Evolutionary conservation across 2,113 vertebrate genomes (phyloP).

Genomic region (Phylloscopus trochilus): DNA sequence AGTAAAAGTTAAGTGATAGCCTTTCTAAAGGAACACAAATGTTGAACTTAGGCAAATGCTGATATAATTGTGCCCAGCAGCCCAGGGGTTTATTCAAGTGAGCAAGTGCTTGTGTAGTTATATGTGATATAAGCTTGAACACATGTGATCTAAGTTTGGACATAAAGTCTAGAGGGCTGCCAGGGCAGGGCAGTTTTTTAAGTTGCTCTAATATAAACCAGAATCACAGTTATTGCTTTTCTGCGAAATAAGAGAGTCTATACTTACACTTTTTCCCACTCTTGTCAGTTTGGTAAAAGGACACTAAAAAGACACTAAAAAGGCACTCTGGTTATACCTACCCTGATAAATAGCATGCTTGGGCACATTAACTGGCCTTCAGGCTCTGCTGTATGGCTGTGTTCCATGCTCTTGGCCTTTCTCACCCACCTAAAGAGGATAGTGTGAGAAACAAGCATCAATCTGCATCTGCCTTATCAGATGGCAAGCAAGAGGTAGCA

Average conservation of each 20-base stretch:
- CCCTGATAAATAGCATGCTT: fast-evolving
- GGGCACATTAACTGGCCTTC: background rate
- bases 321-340: background rate
- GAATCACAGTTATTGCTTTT: background rate
- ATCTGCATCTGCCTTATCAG: background rate
- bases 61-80: background rate
- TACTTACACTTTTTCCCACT: background rate
- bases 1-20: background rate
- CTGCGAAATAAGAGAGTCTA: background rate
- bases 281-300: background rate
- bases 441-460: background rate
- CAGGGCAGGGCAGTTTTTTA: background rate
- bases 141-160: background rate
- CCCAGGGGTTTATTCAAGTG: background rate
- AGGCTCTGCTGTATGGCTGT: background rate
- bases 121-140: background rate
- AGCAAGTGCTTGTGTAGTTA: background rate
- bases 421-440: background rate
- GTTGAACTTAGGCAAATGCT: background rate
- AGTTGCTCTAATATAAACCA: background rate
- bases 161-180: background rate
- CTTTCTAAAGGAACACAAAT: background rate
- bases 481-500: background rate
- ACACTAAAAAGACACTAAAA: background rate
- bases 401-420: background rate